A percentile compares a stretch with the other conserved stretches of the same genome.
phyloP scores from a whole-genome alignment of 2,888 invertebrate genomes.

The Agrotis clavis region DNA sequence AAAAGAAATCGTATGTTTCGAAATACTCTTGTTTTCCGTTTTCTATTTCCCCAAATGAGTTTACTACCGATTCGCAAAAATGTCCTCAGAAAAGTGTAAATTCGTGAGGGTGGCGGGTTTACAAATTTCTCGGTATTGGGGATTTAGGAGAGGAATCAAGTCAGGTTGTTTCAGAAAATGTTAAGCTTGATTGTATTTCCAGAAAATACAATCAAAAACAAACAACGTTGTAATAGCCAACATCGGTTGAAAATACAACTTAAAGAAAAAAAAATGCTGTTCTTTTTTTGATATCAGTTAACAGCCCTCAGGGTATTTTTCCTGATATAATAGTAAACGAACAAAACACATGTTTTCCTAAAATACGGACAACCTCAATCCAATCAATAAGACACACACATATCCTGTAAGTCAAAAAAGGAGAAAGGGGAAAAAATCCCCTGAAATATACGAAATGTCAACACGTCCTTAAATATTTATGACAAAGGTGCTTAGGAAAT shows the following conservation, averaged over 20 bases:
- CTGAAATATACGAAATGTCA: conserved; percentile 67
- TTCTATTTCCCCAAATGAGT: not conserved
- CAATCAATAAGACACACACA: conserved; percentile 36
- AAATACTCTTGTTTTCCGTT: conserved; percentile 11
- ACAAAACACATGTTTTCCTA: conserved; percentile 28
- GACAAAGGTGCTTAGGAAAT: conserved; percentile 79
- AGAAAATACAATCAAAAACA: not conserved
- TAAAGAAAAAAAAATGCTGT: not conserved
- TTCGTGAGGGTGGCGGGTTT: not conserved
- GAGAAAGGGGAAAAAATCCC: conserved; percentile 27
- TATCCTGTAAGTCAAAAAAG: conserved; percentile 34
- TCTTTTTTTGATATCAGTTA: too few relatives aligned
- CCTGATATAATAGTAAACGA: not conserved
- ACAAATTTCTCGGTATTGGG: not conserved
- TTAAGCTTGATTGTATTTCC: not conserved
- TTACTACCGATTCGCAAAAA: conserved; percentile 15
- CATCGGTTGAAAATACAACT: not conserved
- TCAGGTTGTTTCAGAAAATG: not conserved
- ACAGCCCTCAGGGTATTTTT: not conserved
- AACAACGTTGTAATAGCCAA: too few relatives aligned
- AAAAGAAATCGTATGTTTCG: conserved; percentile 15
- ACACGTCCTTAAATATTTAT: conserved; percentile 86
- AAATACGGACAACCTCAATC: conserved; percentile 32
- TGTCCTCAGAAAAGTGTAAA: not conserved
- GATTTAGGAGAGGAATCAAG: not conserved